phyloP scores from a whole-genome alignment of 2,888 invertebrate species.

The Drosophila borborema region DNA sequence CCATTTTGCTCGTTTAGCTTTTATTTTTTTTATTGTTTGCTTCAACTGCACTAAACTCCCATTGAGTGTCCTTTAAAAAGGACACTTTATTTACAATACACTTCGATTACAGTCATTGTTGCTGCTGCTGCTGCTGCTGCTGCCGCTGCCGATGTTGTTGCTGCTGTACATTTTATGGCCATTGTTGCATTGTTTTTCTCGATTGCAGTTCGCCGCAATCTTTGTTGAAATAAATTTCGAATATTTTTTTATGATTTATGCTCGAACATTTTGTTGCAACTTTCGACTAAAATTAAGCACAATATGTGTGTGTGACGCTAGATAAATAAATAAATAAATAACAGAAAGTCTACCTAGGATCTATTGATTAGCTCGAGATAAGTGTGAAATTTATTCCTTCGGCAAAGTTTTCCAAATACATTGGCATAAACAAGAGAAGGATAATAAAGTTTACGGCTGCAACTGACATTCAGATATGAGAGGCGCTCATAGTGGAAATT shows the following conservation, averaged over 20 bases:
- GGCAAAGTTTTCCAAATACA: conserved; percentile 21
- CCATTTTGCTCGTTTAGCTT: conserved; percentile 21
- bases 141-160: neutral
- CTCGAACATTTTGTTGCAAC: conserved; percentile 29
- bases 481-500: neutral
- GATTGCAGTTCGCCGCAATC: conserved; percentile 57
- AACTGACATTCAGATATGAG: neutral
- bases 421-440: conserved; percentile 6
- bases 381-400: conserved; percentile 44
- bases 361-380: conserved; percentile 34
- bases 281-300: conserved; percentile 23
- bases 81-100: conserved; percentile 60
- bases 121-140: neutral
- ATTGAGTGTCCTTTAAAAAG: conserved; percentile 63
- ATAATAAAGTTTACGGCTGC: neutral
- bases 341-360: conserved; percentile 13
- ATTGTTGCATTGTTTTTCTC: conserved; percentile 55
- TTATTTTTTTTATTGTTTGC: neutral
- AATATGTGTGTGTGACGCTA: conserved; percentile 37
- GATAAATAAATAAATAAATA: conserved; percentile 47
- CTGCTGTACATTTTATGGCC: conserved; percentile 55
- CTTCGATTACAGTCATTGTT: conserved; percentile 8
- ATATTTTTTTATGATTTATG: conserved; percentile 75
- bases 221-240: conserved; percentile 75
- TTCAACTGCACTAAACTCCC: conserved; percentile 28